Base-by-base conservation (phyloP, 1,140 invertebrate genomes). In the Drosophila setifemur region DNA sequence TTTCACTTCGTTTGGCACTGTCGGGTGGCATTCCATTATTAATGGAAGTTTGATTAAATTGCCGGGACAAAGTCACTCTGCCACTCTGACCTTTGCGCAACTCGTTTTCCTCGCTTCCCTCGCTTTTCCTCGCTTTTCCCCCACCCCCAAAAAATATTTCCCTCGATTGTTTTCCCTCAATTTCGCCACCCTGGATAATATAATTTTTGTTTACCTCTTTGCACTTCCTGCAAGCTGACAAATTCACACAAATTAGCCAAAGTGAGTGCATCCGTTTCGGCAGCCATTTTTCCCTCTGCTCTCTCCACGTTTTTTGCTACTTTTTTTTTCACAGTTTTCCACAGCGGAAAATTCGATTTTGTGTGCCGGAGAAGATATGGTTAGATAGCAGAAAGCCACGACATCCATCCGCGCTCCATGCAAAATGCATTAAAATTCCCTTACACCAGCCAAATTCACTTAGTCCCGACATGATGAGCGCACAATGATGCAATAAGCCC, bases 41-140 rank as follows among this genome's bases (percentile, higher is more conserved):
- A 79, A 79, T 85, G 79, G 73, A 85, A 85, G 73, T 83, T 85
- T 83, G 78, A 83, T 83, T 83, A 83, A 83, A 85, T 85, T 83
- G 68, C 75, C 28, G 31, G 54, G 45, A 31, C 35, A 25, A 21
- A 23, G 40, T 16, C 16, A n/a, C 49, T 9, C 14, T 9, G 16
- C 48, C 9, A 3, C 14, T 44, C 8, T 23, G 37, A 39, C 25
- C 14, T n/a, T 49, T 39, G 11, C 4, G 11, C 44, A 1, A 33
- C 47, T 37, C 25, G 26, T 9, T 44, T 43, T 43, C 3, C 40
- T 12, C 25, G 11, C 7, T 12, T n/a, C 21, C 7, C 11, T n/a
- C 11, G 1, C 6, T 25, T 25, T 6, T 11, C 2, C 21, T 16
- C 7, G 5, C 25, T n/a, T 9, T n/a, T 61, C 14, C 16, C 33